phyloP scores from a whole-genome alignment of 1,140 invertebrate species.

The Caenorhabditis remanei region DNA sequence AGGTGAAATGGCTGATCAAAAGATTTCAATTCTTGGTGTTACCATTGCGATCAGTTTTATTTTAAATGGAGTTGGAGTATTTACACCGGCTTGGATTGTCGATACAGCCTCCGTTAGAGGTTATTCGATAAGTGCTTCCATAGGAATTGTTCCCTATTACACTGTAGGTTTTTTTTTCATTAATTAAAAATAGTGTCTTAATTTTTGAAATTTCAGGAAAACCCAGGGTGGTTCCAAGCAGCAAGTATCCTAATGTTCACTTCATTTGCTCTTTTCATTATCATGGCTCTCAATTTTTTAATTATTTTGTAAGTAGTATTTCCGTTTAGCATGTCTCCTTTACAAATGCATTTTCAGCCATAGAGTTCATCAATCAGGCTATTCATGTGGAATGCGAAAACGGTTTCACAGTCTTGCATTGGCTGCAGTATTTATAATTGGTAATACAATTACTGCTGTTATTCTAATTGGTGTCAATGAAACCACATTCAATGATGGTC shows the following conservation, averaged over 20 bases:
- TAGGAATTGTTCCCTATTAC: background rate
- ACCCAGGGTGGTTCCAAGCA: background rate
- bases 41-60: background rate
- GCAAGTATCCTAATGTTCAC: background rate
- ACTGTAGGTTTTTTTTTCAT: background rate
- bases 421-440: background rate
- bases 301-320: background rate
- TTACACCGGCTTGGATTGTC: background rate
- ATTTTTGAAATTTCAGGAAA: background rate
- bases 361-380: background rate
- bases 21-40: background rate
- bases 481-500: background rate
- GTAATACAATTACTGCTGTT: background rate
- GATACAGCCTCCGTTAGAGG: background rate
- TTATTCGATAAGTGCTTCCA: background rate
- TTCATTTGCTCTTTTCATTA: background rate
- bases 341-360: background rate
- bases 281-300: background rate
- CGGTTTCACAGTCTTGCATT: background rate
- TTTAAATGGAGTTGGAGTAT: constrained; percentile 1
- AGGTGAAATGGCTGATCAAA: too few relatives aligned
- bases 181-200: too few relatives aligned
- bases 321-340: background rate
- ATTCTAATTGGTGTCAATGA: background rate
- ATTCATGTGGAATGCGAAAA: background rate